phyloP scores from a whole-genome alignment of 2,113 vertebrate species.

The Corythornis madagascariensis region DNA sequence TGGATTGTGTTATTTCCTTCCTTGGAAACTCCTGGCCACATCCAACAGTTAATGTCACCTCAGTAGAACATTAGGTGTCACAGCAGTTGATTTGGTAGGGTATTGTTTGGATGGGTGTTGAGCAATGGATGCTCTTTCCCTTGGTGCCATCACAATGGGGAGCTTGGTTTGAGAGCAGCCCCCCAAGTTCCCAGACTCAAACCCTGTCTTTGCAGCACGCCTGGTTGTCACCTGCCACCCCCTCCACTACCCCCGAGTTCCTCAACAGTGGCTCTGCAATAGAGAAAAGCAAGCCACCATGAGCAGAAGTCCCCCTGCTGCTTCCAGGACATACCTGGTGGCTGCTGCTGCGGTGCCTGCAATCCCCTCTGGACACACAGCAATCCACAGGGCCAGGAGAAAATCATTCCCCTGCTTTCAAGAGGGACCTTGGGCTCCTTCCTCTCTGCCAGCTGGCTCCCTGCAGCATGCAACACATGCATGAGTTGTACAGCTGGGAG shows the following conservation, averaged over 20 bases:
- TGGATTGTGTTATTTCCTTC: background rate
- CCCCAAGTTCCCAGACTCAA: background rate
- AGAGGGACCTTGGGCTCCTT: background rate
- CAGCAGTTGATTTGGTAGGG: background rate
- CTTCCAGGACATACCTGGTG: background rate
- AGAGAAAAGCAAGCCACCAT: background rate
- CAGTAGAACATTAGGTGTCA: background rate
- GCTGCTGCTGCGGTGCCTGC: background rate
- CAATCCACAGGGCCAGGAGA: background rate
- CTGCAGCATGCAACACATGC: background rate
- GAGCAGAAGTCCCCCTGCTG: background rate
- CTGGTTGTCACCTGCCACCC: background rate
- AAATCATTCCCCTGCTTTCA: background rate
- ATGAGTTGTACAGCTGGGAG: fast-evolving
- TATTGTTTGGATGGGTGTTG: background rate
- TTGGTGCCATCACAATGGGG: fast-evolving
- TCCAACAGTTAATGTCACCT: background rate
- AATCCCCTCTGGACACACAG: background rate
- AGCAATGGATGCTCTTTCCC: background rate
- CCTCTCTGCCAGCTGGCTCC: background rate
- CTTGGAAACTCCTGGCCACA: background rate
- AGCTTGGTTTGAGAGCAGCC: background rate
- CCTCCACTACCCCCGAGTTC: background rate
- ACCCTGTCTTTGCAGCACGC: background rate
- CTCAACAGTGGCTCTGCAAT: background rate